Base-by-base conservation (phyloP, 1,140 invertebrate species). In the Drosophila ananassae region DNA sequence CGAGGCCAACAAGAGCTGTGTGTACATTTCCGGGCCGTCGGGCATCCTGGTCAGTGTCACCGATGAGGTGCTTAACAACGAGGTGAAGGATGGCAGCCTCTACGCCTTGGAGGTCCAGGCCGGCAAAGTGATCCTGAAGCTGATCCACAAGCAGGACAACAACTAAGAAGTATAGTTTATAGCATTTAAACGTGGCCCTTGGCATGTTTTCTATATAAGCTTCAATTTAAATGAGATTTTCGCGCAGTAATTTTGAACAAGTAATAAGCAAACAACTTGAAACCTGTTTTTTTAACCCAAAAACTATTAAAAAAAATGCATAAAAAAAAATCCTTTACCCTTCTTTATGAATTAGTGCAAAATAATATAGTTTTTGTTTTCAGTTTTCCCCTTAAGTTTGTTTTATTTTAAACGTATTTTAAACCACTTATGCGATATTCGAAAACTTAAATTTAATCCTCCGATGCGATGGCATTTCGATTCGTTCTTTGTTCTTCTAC, bases 41-140 rank as follows among this genome's bases (percentile, higher is more conserved):
- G 94, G 94, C 44, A 96, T 97, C 39, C 95, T 95, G 77, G 94
- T 97, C 13, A 91, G 95, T 46, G 92, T 97, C n/a, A 96, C 94
- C 62, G 95, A 96, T 81, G 95, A 96, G 81, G 94, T 96, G 50
- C 93, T 96, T 13, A 92, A 93, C 28, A 94, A 95, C 77, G 90
- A 90, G 72, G 93, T 95, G 64, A 93, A 94, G 66, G 94, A 95
- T 73, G 94, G 95, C 77, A 94, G 94, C 67, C 94, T 95, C 92
- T 95, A 94, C 79, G 85, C 92, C 8, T 77, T 95, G 48, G 94
- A 95, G 82, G 93, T 94, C 62, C 90, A 91, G 89, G 79, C 78
- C 46, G 89, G 87, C 69, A 92, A 91, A 77, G 79, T 92, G 58
- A 67, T 92, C 57, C 79, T 92, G 59, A 91, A 91, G 67, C 67